These are phyloP conservation scores for Germaria angustata DNA, from an alignment of 2,888 invertebrate species.

Conservation along the genomic window DNA sequence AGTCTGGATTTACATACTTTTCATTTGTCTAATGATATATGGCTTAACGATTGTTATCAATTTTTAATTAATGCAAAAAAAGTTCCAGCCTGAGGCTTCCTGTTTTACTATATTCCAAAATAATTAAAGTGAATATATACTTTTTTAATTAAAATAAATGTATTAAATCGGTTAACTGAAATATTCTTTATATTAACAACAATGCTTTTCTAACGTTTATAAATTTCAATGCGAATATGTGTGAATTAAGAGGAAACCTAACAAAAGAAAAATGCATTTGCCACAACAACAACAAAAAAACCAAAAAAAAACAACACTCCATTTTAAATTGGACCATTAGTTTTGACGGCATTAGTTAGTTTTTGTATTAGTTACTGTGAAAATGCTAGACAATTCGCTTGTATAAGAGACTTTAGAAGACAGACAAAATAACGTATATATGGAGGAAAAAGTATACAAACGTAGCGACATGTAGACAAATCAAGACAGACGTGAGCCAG, in stretches of 20 bases:
- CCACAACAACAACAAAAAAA: slow-evolving; percentile 18
- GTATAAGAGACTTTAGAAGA: neutral
- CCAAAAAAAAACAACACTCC: slow-evolving; percentile 68
- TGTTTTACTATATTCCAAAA: no score
- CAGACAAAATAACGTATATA: neutral
- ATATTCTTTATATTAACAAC: neutral
- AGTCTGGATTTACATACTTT: no score
- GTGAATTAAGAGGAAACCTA: slow-evolving; percentile 5
- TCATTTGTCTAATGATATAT: no score
- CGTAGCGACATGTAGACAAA: slow-evolving; percentile 19
- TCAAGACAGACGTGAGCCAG: slow-evolving; percentile 55
- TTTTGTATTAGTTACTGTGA: slow-evolving; percentile 56
- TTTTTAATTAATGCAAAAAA: no score
- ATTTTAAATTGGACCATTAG: slow-evolving; percentile 78
- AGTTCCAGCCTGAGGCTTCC: no score
- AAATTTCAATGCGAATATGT: neutral
- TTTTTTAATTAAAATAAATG: neutral
- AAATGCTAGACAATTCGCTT: slow-evolving; percentile 39
- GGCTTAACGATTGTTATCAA: no score
- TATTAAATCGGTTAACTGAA: neutral
- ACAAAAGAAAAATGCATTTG: slow-evolving; percentile 42
- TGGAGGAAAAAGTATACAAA: neutral
- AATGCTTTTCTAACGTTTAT: neutral
- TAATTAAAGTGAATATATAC: neutral
- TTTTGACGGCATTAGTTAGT: slow-evolving; percentile 77